Percentiles rank a stretch among this genome's conserved stretches.
Evolutionary conservation across 1,140 invertebrate species (phyloP).

Genomic region (Chrysoperla carnea): DNA sequence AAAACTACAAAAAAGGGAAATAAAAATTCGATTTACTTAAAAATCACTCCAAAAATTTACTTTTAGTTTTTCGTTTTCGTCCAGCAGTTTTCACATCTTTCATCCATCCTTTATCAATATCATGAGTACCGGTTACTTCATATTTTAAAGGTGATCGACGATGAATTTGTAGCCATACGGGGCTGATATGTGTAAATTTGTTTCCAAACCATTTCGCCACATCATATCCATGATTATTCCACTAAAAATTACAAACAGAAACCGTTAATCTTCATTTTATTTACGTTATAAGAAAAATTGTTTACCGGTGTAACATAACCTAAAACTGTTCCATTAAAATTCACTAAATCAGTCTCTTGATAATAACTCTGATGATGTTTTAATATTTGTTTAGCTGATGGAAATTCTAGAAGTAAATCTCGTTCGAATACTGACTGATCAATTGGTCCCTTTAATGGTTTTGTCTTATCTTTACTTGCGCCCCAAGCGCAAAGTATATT

Average conservation of each 20-base stretch:
- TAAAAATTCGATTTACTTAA: conserved; percentile 1
- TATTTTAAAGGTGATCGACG: conserved; percentile 37
- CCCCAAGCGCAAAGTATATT: too few relatives aligned
- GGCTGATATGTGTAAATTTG: conserved; percentile 83
- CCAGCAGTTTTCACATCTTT: conserved; percentile 39
- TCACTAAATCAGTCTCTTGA: conserved; percentile 40
- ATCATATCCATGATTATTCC: conserved; percentile 91
- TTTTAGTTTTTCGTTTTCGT: conserved; percentile 23
- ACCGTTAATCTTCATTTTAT: neutral
- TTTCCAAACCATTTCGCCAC: conserved; percentile 75
- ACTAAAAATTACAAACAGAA: conserved; percentile 39
- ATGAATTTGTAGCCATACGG: conserved; percentile 83
- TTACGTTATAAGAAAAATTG: conserved; percentile 1
- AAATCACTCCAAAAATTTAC: conserved; percentile 14
- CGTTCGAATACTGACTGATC: conserved; percentile 47
- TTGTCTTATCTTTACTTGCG: neutral
- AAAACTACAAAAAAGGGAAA: conserved; percentile 36
- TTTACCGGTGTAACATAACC: conserved; percentile 84
- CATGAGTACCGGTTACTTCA: conserved; percentile 49
- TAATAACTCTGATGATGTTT: conserved; percentile 54
- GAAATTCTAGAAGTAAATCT: conserved; percentile 43
- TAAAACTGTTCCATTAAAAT: conserved; percentile 53
- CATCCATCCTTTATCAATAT: conserved; percentile 73
- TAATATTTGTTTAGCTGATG: conserved; percentile 52
- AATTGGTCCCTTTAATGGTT: conserved; percentile 31